These are phyloP conservation scores for Beris chalybata DNA, from an alignment of 2,888 invertebrate species.

Conservation along the genomic window DNA sequence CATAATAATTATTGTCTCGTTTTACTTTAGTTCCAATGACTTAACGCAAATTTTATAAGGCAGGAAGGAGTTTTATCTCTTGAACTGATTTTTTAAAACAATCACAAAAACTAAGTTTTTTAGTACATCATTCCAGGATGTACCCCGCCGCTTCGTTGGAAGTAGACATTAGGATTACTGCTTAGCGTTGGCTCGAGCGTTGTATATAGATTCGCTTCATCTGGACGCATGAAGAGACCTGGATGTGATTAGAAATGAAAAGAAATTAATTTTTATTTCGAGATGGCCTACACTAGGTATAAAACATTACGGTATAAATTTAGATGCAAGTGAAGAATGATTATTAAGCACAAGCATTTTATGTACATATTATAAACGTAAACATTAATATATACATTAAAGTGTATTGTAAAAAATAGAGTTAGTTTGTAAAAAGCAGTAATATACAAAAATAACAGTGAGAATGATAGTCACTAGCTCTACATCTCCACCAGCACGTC, in stretches of 20 bases:
- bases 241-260: conserved; percentile 40
- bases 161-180: conserved; percentile 88
- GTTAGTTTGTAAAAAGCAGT: too few relatives aligned
- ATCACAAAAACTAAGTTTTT: conserved; percentile 43
- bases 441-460: too few relatives aligned
- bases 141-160: conserved; percentile 77
- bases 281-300: too few relatives aligned
- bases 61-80: too few relatives aligned
- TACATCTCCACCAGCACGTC: too few relatives aligned
- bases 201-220: conserved; percentile 83
- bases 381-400: background rate
- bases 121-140: conserved; percentile 92
- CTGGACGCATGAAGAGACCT: conserved; percentile 78
- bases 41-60: too few relatives aligned
- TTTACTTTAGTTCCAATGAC: too few relatives aligned
- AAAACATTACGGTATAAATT: background rate
- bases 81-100: too few relatives aligned
- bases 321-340: background rate
- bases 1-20: too few relatives aligned
- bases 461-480: too few relatives aligned
- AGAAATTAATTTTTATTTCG: too few relatives aligned
- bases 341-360: background rate
- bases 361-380: background rate
- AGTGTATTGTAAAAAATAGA: too few relatives aligned
- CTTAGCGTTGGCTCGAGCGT: conserved; percentile 83